phyloP scores from a whole-genome alignment of 2,888 invertebrate genomes.

The Drosophila algonquin region DNA sequence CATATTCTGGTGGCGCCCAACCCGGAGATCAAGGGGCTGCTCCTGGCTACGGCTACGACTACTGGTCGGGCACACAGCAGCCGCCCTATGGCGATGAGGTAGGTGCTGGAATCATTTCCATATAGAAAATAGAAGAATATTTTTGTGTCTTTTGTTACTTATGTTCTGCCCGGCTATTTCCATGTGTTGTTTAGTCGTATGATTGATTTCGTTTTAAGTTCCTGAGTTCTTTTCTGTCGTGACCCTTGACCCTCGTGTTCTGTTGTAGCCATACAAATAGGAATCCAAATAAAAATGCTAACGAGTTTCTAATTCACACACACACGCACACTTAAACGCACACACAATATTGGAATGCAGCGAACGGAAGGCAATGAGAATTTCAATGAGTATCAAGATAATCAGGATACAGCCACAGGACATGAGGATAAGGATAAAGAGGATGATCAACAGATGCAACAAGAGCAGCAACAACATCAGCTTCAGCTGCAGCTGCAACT shows the following conservation, averaged over 20 bases:
- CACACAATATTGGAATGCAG: slow-evolving; percentile 41
- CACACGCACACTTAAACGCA: slow-evolving; percentile 27
- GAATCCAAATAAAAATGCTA: slow-evolving; percentile 35
- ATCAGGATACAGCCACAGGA: slow-evolving; percentile 2
- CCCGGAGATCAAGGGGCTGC: slow-evolving; percentile 5
- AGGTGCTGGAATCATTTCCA: slow-evolving; percentile 35
- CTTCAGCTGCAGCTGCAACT: slow-evolving; percentile 12
- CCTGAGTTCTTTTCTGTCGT: slow-evolving; percentile 7
- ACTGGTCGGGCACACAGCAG: slow-evolving; percentile 68
- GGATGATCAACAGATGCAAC: not conserved
- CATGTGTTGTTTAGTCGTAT: slow-evolving; percentile 1
- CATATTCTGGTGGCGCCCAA: slow-evolving; percentile 8
- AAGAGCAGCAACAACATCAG: slow-evolving; percentile 21
- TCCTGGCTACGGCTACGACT: slow-evolving; percentile 62
- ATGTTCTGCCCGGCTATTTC: not conserved
- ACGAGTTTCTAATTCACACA: slow-evolving; percentile 62
- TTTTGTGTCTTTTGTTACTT: not conserved
- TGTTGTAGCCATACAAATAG: slow-evolving; percentile 16
- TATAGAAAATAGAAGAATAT: not conserved
- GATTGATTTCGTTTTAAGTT: not conserved
- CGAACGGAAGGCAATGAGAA: slow-evolving; percentile 16
- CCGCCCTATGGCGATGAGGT: slow-evolving; percentile 71
- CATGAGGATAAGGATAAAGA: not conserved
- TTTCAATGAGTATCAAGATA: slow-evolving; percentile 15
- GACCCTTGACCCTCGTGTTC: slow-evolving; percentile 12